Evolutionary conservation across 2,888 invertebrate genomes (phyloP).

Genomic region (Mesorhabditis spiculigera): DNA sequence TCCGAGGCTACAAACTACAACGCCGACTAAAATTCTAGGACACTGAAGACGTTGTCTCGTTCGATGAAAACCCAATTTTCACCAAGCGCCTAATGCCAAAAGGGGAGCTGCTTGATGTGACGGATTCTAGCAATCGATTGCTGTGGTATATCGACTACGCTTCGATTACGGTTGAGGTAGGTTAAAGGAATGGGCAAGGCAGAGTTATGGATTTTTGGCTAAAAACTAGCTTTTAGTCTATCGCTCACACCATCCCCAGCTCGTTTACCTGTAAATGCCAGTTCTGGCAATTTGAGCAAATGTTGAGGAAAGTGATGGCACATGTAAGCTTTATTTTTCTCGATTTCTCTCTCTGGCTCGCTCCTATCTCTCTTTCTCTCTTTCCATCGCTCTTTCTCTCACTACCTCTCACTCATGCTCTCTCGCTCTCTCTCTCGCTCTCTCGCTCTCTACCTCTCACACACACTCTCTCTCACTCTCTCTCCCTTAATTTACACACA

Average conservation of each 20-base stretch:
- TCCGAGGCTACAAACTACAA: background rate
- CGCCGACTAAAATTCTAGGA: slow-evolving; percentile 28
- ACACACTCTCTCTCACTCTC: background rate
- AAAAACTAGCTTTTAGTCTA: slow-evolving; percentile 33
- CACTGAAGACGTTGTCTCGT: slow-evolving; percentile 38
- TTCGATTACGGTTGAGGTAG: slow-evolving; percentile 53
- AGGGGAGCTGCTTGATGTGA: slow-evolving; percentile 38
- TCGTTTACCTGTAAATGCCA: slow-evolving; percentile 54
- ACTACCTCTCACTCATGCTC: too few species aligned
- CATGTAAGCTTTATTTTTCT: too few species aligned
- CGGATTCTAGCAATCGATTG: slow-evolving; percentile 48
- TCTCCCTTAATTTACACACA: background rate
- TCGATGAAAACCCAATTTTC: slow-evolving; percentile 55
- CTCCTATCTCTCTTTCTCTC: too few species aligned
- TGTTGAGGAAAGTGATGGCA: slow-evolving; percentile 53
- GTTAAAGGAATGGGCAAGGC: slow-evolving; percentile 5
- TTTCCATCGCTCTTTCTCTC: too few species aligned
- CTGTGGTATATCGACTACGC: slow-evolving; percentile 57
- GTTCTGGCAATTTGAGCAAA: slow-evolving; percentile 56
- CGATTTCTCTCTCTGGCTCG: too few species aligned
- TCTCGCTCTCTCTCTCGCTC: slow-evolving; percentile 15
- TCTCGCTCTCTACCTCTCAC: too few species aligned
- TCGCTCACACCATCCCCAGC: slow-evolving; percentile 49
- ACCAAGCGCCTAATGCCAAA: slow-evolving; percentile 45
- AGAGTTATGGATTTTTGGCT: slow-evolving; percentile 4